These are phyloP conservation scores for Byasa hedistus DNA, from an alignment of 2,888 invertebrate species.

Conservation along the genomic window DNA sequence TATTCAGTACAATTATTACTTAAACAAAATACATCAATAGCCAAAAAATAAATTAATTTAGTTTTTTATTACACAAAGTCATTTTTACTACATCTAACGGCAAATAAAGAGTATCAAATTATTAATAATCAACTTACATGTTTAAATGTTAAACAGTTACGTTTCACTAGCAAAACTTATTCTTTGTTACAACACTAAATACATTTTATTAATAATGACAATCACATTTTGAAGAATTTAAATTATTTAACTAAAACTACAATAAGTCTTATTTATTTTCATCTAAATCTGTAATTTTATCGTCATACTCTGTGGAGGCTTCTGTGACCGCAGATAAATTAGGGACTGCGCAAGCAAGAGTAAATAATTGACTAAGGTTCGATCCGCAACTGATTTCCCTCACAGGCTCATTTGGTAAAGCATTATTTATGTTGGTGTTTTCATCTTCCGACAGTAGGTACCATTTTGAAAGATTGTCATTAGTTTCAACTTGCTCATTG, in stretches of 20 bases:
- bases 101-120: too few species aligned
- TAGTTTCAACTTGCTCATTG: slow-evolving; percentile 35
- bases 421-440: slow-evolving; percentile 43
- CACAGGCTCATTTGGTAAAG: slow-evolving; percentile 32
- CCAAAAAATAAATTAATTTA: too few species aligned
- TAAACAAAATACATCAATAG: too few species aligned
- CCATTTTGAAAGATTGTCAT: slow-evolving; percentile 48
- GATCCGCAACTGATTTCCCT: slow-evolving; percentile 40
- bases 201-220: too few species aligned
- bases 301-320: slow-evolving; percentile 55
- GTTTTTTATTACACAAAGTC: too few species aligned
- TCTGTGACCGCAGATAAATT: slow-evolving; percentile 69
- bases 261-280: slow-evolving; percentile 41
- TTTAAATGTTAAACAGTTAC: too few species aligned
- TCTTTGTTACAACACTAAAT: too few species aligned
- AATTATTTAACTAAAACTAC: slow-evolving; percentile 29
- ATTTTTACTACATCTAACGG: too few species aligned
- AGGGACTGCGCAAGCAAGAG: slow-evolving; percentile 61
- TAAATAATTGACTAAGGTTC: slow-evolving; percentile 61
- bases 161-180: too few species aligned
- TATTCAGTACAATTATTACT: too few species aligned
- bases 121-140: too few species aligned
- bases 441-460: slow-evolving; percentile 68
- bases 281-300: slow-evolving; percentile 44
- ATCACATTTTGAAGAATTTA: too few species aligned